Conservation (phyloP, 2,113 vertebrate genomes). For the Tragelaphus scriptus region DNA sequence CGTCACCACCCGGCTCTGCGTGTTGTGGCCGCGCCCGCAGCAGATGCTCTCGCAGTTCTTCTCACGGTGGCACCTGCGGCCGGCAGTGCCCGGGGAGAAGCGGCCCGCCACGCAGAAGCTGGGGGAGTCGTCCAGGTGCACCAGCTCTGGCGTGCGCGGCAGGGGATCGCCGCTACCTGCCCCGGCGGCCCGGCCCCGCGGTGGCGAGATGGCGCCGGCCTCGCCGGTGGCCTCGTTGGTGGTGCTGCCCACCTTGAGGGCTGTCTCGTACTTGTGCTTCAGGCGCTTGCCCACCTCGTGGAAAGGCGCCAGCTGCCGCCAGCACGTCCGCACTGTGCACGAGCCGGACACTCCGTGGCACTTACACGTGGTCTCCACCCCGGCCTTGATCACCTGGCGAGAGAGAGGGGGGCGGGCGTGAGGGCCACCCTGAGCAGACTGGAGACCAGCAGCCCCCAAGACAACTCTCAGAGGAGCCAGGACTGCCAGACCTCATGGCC, state of each 20-base stretch:
- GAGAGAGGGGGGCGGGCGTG: background rate
- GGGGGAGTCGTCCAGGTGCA: slow-evolving; percentile 98
- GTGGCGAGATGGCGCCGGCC: slow-evolving; percentile 89
- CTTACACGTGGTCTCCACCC: slow-evolving; percentile 98
- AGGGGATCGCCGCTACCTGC: slow-evolving; percentile 86
- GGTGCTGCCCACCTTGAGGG: slow-evolving; percentile 93
- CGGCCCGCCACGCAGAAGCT: slow-evolving; percentile 95
- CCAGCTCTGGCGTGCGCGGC: slow-evolving; percentile 93
- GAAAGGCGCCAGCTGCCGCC: slow-evolving; percentile 97
- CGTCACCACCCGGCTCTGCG: slow-evolving; percentile 95
- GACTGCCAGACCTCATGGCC: background rate
- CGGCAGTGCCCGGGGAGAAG: slow-evolving; percentile 91
- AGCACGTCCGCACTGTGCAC: slow-evolving; percentile 97
- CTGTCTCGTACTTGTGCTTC: slow-evolving; percentile 95
- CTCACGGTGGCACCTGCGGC: slow-evolving; percentile 97
- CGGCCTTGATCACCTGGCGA: slow-evolving; percentile 93
- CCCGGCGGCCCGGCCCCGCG: slow-evolving; percentile 72
- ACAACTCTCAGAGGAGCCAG: background rate
- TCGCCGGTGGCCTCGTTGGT: slow-evolving; percentile 96
- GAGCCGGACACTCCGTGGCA: slow-evolving; percentile 97
- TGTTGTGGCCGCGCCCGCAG: slow-evolving; percentile 97
- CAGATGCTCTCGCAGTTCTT: slow-evolving; percentile 99
- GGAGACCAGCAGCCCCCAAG: background rate
- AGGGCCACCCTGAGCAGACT: background rate
- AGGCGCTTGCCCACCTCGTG: slow-evolving; percentile 96